These are phyloP conservation scores for Scaptomyza graminum DNA, from an alignment of 1,140 invertebrate genomes.

Conservation along the genomic window DNA sequence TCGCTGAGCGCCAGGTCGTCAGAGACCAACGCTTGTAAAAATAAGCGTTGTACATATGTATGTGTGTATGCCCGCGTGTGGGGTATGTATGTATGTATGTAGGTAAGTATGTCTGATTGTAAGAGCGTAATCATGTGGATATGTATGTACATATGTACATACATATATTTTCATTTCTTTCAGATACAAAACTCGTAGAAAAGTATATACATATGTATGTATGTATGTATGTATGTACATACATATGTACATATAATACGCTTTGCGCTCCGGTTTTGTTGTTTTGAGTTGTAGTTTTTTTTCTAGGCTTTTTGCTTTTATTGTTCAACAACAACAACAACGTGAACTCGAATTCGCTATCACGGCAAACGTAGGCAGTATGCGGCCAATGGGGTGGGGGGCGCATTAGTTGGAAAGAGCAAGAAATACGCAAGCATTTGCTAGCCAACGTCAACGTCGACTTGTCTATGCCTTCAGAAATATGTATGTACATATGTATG, in stretches of 20 bases:
- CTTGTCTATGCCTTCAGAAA: constrained; percentile 11
- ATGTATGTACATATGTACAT: constrained; percentile 6
- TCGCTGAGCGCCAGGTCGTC: constrained; percentile 16
- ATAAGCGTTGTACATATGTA: constrained; percentile 27
- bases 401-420: constrained; percentile 22
- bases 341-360: constrained; percentile 51
- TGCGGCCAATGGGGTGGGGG: constrained; percentile 7
- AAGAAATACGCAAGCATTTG: constrained; percentile 28
- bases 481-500: neutral
- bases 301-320: constrained; percentile 23
- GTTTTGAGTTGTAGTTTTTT: constrained; percentile 31
- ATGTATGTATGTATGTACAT: constrained; percentile 23
- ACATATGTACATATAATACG: constrained; percentile 8
- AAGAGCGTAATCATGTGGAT: too few relatives aligned
- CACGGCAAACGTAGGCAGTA: constrained; percentile 8
- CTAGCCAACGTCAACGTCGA: constrained; percentile 31
- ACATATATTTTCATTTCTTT: neutral
- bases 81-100: constrained; percentile 4
- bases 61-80: constrained; percentile 42
- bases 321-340: constrained; percentile 39
- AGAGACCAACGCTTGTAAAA: constrained; percentile 73
- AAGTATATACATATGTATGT: constrained; percentile 14
- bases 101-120: too few relatives aligned
- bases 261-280: constrained; percentile 27
- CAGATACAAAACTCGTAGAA: constrained; percentile 10